These are phyloP conservation scores for Danio aesculapii DNA, from an alignment of 2,797 vertebrate species.

Conservation along the genomic window DNA sequence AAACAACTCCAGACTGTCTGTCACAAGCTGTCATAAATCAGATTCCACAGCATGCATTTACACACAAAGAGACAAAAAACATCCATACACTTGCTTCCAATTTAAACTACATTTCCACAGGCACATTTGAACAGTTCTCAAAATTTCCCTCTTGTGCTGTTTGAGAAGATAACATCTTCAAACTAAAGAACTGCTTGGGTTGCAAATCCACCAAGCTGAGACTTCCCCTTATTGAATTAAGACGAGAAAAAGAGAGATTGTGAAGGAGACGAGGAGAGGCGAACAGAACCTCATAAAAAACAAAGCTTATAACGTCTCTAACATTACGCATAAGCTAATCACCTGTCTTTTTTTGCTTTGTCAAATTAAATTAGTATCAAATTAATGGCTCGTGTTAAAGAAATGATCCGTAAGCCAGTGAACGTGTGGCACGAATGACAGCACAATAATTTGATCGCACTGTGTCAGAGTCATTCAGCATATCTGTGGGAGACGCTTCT, in stretches of 20 bases:
- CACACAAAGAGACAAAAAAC: conserved; percentile 30
- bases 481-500: conserved; percentile 17
- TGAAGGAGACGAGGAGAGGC: not conserved
- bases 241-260: not conserved
- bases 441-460: conserved; percentile 18
- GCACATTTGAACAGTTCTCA: conserved; percentile 41
- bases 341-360: not conserved
- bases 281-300: not conserved
- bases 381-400: conserved; percentile 22
- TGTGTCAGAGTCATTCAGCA: conserved; percentile 20
- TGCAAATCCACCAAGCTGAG: conserved; percentile 40
- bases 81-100: conserved; percentile 28
- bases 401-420: conserved; percentile 10
- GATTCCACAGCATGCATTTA: conserved; percentile 36
- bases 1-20: conserved; percentile 53
- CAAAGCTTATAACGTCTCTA: conserved; percentile 2
- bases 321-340: conserved; percentile 20
- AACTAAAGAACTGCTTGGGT: conserved; percentile 45
- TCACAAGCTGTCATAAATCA: conserved; percentile 61
- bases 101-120: conserved; percentile 50
- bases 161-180: conserved; percentile 45
- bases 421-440: conserved; percentile 29
- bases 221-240: conserved; percentile 27
- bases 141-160: conserved; percentile 5
- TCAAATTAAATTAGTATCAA: conserved; percentile 8